These are phyloP conservation scores for Anser brachyrhynchus DNA, from an alignment of 2,113 vertebrate species.

Conservation along the genomic window DNA sequence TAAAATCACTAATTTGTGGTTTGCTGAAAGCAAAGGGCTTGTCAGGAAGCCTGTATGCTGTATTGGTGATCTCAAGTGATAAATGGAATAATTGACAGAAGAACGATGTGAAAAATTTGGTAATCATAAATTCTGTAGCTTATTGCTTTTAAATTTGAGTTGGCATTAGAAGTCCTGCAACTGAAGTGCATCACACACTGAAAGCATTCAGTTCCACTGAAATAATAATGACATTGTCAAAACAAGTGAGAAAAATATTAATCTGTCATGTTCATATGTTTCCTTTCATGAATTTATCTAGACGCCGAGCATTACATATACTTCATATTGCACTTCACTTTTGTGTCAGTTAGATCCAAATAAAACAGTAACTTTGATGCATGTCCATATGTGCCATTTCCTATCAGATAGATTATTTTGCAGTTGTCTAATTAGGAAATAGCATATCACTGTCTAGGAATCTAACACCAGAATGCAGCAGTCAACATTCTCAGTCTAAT, in stretches of 20 bases:
- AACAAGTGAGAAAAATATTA: background rate
- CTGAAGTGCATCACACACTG: background rate
- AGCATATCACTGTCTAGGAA: background rate
- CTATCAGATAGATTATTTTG: background rate
- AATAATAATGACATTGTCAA: background rate
- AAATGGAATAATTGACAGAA: background rate
- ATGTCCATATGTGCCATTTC: background rate
- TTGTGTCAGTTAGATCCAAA: background rate
- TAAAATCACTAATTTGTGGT: background rate
- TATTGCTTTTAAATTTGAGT: background rate
- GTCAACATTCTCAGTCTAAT: background rate
- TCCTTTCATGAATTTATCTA: background rate
- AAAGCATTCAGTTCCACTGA: background rate
- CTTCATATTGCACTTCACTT: background rate
- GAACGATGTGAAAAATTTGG: background rate
- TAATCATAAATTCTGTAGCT: background rate
- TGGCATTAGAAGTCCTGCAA: background rate
- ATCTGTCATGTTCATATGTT: background rate
- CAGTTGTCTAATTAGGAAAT: background rate
- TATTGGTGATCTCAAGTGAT: background rate
- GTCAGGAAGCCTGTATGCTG: background rate
- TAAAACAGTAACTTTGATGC: background rate
- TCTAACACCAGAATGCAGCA: background rate
- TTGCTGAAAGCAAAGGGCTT: background rate
- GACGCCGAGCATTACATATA: background rate